Percentiles rank a stretch among this genome's conserved stretches.
Conservation (phyloP, 2,888 invertebrate genomes). For the Drepanosiphum platanoidis region DNA sequence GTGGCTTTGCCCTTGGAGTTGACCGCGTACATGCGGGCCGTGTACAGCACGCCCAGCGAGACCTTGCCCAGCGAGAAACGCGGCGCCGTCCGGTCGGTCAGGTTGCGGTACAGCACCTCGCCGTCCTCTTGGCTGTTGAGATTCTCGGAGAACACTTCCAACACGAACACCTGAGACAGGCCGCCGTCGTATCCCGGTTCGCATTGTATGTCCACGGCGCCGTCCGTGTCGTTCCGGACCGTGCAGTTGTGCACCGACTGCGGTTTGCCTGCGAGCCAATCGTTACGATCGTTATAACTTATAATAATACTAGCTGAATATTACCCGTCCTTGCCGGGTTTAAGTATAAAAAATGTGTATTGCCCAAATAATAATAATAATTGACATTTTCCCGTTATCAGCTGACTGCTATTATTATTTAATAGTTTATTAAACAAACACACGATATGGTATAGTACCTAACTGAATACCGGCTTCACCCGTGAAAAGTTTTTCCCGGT, state of each 20-base stretch:
- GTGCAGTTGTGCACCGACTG: constrained; percentile 87
- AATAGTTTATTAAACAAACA: too few species aligned
- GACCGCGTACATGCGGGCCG: constrained; percentile 82
- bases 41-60: constrained; percentile 71
- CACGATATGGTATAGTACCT: too few species aligned
- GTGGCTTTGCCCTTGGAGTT: constrained; percentile 89
- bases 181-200: constrained; percentile 90
- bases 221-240: constrained; percentile 67
- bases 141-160: constrained; percentile 77
- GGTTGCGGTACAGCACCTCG: constrained; percentile 74
- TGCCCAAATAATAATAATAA: too few species aligned
- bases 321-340: too few species aligned
- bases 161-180: constrained; percentile 82
- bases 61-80: constrained; percentile 71
- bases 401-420: too few species aligned
- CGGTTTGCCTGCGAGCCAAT: constrained; percentile 76
- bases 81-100: constrained; percentile 74
- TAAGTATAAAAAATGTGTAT: too few species aligned
- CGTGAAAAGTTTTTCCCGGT: too few species aligned
- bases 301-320: too few species aligned
- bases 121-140: constrained; percentile 72
- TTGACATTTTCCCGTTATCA: too few species aligned
- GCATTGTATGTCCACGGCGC: constrained; percentile 80
- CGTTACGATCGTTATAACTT: too few species aligned
- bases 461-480: too few species aligned